Evolutionary conservation across 2,888 invertebrate species (phyloP).

Genomic region (Scelioninae gen. 1): DNA sequence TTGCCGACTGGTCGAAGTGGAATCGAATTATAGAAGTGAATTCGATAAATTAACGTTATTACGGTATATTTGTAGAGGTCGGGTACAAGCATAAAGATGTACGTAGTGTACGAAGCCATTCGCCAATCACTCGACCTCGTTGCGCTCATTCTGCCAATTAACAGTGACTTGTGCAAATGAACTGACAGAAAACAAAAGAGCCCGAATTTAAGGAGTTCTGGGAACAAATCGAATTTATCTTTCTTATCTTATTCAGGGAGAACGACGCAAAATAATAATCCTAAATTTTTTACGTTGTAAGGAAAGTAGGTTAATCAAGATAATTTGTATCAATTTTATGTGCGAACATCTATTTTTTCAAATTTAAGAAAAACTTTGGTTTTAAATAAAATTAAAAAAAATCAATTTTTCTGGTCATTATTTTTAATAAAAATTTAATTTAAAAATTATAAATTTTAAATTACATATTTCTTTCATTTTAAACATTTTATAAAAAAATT

Average conservation of each 20-base stretch:
- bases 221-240: slow-evolving; percentile 74
- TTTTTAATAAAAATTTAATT: too few relatives aligned
- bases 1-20: not conserved
- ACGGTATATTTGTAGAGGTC: slow-evolving; percentile 60
- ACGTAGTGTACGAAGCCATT: slow-evolving; percentile 69
- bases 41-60: slow-evolving; percentile 64
- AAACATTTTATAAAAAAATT: too few relatives aligned
- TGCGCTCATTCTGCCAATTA: slow-evolving; percentile 81
- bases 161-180: slow-evolving; percentile 68
- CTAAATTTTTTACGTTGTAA: too few relatives aligned
- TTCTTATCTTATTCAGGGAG: slow-evolving; percentile 18
- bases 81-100: slow-evolving; percentile 42
- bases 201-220: slow-evolving; percentile 75
- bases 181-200: slow-evolving; percentile 75
- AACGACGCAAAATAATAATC: slow-evolving; percentile 18
- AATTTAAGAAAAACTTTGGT: too few relatives aligned
- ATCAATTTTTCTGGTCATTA: too few relatives aligned
- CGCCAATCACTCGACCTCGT: slow-evolving; percentile 80
- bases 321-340: too few relatives aligned
- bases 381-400: too few relatives aligned
- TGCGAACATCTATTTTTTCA: too few relatives aligned
- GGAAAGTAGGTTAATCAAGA: too few relatives aligned
- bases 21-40: slow-evolving; percentile 58
- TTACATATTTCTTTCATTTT: too few relatives aligned
- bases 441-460: too few relatives aligned